Base-by-base conservation (phyloP, 2,113 vertebrate genomes). In the Trematocara marginatum region DNA sequence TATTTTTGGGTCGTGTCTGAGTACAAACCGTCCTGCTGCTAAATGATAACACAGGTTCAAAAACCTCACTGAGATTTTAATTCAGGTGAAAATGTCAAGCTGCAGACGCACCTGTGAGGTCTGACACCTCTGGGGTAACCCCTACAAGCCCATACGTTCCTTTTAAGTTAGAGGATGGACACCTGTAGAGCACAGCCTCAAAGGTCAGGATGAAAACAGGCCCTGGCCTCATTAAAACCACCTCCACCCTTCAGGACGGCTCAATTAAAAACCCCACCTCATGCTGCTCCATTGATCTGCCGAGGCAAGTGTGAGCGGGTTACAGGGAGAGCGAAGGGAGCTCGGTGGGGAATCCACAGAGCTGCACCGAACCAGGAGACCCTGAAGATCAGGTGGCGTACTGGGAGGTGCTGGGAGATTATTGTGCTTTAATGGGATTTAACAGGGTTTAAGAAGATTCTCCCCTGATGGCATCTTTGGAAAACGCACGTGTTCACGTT, bases 131-230 rank as follows among this genome's bases (percentile, higher is more conserved):
- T 88, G 79, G 83, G 86, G 84, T 54, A 78, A 61, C 87, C 89
- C 89, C 83, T 84, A 87, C 87, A 87, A 89, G 86, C 85, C 89
- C 90, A 88, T 93, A 93, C 79, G 81, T 92, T 84, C 84, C 82
- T 94, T 94, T 94, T 83, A 93, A 93, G 92, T 91, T 71, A 79
- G 94, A 93, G 94, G 95, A 95, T 94, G 92, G 92, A 93, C 94
- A 92, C 95, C 95, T 94, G 92, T 84, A 84, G 94, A 80, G 94
- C 83, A 71, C 56, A 90, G 74, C 78, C 92, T 90, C 86, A 95
- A 95, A 95, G 95, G 94, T 95, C 95, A 95, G 90, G 92, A 88
- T 92, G 90, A 93, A 94, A 94, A 90, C 90, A 92, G 87, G 90
- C 87, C 91, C 86, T 53, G 88, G 86, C 81, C 94, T 95, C 95